Evolutionary conservation across 2,797 vertebrate species (phyloP), one percentile per base, ranked within the genome.

Genomic region (Hipposideros larvatus): DNA sequence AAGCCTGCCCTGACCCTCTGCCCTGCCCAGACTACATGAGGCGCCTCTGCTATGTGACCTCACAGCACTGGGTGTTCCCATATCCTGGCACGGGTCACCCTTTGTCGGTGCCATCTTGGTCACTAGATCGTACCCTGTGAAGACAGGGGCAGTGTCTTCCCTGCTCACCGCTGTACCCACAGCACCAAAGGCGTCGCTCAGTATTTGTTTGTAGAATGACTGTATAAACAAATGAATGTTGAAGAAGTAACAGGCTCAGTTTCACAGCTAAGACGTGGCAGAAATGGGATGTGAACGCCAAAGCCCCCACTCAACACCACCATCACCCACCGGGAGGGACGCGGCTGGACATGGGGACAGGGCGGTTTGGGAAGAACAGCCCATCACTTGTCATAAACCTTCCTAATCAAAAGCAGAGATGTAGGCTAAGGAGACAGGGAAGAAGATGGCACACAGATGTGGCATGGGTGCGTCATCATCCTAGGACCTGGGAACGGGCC

Each of bases 261-360:
- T 61, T 24, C 86, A 75, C 2, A 63, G 46, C 19, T 22, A 24
- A 37, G 24, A 87, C 90, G 51, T 34, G 46, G 19, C 26, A 57
- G 59, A 51, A 87, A 80, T 11, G 16, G 73, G 41, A 59, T 88
- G 26, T 84, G 46, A 90, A 80, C 46, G 75, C 75, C 75, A 74
- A 16, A 86, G 7, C 4, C 3, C 11, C 15, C 18, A 11, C 51
- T 55, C 41, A 41, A 37, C 55, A 18, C 21, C 37, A 15, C 51
- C 24, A 43, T 13, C 4, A 24, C 1, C 53, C n/a, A 70, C 24
- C 3, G 5, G 13, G 61, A 71, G 66, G 18, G 34, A 66, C 13
- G 11, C 55, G 31, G 70, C 71, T 7, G 34, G 48, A 74, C 7
- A 5, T 13, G 6, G 21, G 28, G 19, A 34, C 43, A 51, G 16